Base-by-base conservation (phyloP, 2,888 invertebrate genomes). In the Coelogynopora nodosa region DNA sequence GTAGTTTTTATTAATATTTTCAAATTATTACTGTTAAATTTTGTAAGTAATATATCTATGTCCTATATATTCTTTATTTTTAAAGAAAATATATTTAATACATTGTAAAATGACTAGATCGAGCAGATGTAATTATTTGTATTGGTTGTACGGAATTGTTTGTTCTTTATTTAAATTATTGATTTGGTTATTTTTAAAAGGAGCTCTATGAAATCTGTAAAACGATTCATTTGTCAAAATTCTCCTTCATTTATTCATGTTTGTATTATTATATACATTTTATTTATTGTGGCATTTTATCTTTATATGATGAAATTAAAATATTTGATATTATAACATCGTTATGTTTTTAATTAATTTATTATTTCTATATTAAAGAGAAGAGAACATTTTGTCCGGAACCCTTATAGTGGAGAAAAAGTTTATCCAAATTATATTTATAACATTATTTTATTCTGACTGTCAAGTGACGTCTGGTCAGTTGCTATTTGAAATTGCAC, bases 221-320 rank as follows among this genome's bases (percentile, higher is more conserved):
- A 74, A 23, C 23, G 74, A 13, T 74, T 5, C 74, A 23, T 23
- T 74, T 49, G 18, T 49, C 18, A n/a, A n/a, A 49, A 49, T 49
- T 74, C 74, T 74, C 74, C 74, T 74, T 23, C 23, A 5, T 13
- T 74, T 74, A 74, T 74, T 74, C 74, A 74, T 74, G 27, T 74
- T 74, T 74, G 74, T 74, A 74, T 74, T 5, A 74, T 23, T 13
- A 74, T 74, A 74, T 26, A 74, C 2, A 5, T n/a, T 13, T 23
- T 74, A 74, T 74, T n/a, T n/a, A n/a, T n/a, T 74, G 74, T 74
- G 74, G 74, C 74, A 74, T 74, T 74, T 74, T 74, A 74, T 74
- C 74, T 74, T 74, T 74, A 74, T 74, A 74, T 26, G 23, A 74
- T 13, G 5, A 13, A 74, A 74, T 13, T 74, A 74, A 74, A 74